Evolutionary conservation across 2,888 invertebrate genomes (phyloP).

Genomic region (Scelioninae gen. 1): DNA sequence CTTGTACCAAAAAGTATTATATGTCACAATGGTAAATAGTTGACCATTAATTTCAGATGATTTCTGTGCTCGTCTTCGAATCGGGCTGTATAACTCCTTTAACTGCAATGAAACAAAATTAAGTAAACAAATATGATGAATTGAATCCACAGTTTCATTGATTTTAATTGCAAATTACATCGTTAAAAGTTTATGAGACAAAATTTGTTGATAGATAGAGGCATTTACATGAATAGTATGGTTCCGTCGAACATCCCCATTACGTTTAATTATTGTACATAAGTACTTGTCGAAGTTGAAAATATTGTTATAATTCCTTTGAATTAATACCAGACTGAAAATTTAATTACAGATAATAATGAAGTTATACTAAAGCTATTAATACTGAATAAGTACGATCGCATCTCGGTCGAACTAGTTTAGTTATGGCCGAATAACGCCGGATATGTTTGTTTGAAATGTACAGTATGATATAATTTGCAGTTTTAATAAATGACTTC

Average conservation of each 20-base stretch:
- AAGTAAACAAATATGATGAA: too few relatives aligned
- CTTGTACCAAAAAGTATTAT: too few relatives aligned
- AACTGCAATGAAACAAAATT: too few relatives aligned
- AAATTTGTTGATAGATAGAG: too few relatives aligned
- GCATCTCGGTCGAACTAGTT: conserved; percentile 44
- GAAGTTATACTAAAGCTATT: conserved; percentile 36
- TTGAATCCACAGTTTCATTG: too few relatives aligned
- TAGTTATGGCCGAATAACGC: conserved; percentile 24
- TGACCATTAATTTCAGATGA: too few relatives aligned
- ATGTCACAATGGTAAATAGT: too few relatives aligned
- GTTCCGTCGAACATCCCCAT: neutral
- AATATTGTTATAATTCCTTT: conserved; percentile 28
- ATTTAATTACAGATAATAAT: conserved; percentile 41
- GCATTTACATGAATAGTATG: neutral
- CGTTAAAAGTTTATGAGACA: too few relatives aligned
- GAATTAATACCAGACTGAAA: conserved; percentile 31
- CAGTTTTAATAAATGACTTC: conserved; percentile 56
- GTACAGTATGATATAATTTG: conserved; percentile 42
- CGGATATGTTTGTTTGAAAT: conserved; percentile 31
- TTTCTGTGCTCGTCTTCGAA: too few relatives aligned
- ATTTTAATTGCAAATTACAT: too few relatives aligned
- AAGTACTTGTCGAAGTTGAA: conserved; percentile 17
- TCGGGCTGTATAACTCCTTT: too few relatives aligned
- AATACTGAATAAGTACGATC: conserved; percentile 40
- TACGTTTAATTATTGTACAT: conserved; percentile 1